phyloP scores from a whole-genome alignment of 2,113 vertebrate genomes.

The Mus musculus region GRCm39 chr11:39153501-39154000 shows the following conservation, averaged over 20 bases:
- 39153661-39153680: constrained; percentile 82
- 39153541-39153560: not conserved
- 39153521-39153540: not conserved
- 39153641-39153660: constrained; percentile 64
- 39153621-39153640: not conserved
- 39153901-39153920: constrained; percentile 68
- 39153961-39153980: constrained; percentile 76
- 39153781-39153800: constrained; percentile 88
- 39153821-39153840: constrained; percentile 85
- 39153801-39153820: constrained; percentile 89
- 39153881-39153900: constrained; percentile 63
- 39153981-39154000: constrained; percentile 62
- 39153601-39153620: constrained; percentile 50
- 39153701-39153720: constrained; percentile 79
- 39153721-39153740: constrained; percentile 85
- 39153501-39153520: not conserved
- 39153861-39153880: constrained; percentile 76
- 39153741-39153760: constrained; percentile 88
- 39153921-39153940: constrained; percentile 67
- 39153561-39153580: constrained; percentile 53
- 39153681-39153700: constrained; percentile 77
- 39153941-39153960: constrained; percentile 80
- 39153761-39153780: constrained; percentile 86
- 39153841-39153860: constrained; percentile 72
- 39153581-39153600: constrained; percentile 55